A percentile compares a stretch with the other conserved stretches of the same genome.
Conservation (phyloP, 2,113 vertebrate genomes). For the Bombycilla garrulus region DNA sequence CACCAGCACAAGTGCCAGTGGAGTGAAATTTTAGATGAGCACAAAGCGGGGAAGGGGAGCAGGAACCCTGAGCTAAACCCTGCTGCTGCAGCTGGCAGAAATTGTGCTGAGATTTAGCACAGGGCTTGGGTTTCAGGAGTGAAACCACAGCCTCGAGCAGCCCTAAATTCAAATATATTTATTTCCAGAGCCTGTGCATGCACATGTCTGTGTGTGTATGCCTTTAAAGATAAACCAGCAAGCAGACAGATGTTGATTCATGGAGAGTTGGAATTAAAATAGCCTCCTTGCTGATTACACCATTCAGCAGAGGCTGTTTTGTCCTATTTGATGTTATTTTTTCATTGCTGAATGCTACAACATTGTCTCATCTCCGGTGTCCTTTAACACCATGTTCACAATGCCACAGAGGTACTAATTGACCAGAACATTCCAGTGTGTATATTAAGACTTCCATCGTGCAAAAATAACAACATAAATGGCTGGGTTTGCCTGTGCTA, state of each 20-base stretch:
- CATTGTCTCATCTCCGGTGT: not conserved
- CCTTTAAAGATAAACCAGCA: not conserved
- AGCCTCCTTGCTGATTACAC: conserved; percentile 5
- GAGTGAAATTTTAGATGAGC: not conserved
- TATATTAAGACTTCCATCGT: not conserved
- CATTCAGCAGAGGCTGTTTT: not conserved
- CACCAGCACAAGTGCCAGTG: not conserved
- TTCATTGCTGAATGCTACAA: not conserved
- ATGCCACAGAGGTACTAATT: not conserved
- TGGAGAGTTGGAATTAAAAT: conserved; percentile 3
- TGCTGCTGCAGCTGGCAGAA: not conserved
- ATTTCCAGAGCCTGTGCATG: not conserved
- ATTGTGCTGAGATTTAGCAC: not conserved
- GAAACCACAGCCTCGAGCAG: not conserved
- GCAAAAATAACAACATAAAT: not conserved
- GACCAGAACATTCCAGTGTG: not conserved
- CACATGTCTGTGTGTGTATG: not conserved
- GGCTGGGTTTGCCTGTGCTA: not conserved
- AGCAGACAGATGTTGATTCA: conserved; percentile 25
- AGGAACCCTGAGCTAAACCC: not conserved
- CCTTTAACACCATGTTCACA: not conserved
- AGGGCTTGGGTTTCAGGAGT: not conserved
- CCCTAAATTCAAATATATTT: not conserved
- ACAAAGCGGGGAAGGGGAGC: not conserved
- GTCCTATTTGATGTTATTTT: not conserved